phyloP scores from a whole-genome alignment of 1,140 invertebrate genomes.

The Daktulosphaira vitifoliae region DNA sequence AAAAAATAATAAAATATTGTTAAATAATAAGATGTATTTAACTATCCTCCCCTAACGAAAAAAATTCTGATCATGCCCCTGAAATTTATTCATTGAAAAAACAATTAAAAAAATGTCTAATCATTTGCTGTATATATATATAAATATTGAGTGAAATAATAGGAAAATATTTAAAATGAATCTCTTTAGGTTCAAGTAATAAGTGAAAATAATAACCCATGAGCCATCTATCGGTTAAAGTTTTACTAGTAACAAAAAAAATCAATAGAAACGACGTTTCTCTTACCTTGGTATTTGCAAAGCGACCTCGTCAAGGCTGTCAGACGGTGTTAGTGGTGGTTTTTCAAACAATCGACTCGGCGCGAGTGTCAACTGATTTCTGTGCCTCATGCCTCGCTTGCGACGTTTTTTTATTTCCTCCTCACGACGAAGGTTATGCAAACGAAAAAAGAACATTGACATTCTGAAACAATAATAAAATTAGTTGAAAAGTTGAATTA shows the following conservation, averaged over 20 bases:
- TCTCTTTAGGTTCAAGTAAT: background rate
- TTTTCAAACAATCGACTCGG: constrained; percentile 73
- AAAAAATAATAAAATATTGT: no score
- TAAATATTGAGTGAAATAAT: no score
- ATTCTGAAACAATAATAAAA: constrained; percentile 43
- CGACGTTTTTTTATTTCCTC: constrained; percentile 58
- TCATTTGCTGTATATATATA: no score
- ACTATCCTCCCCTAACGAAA: no score
- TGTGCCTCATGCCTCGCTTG: constrained; percentile 48
- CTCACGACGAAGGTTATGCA: constrained; percentile 76
- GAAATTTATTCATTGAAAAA: no score
- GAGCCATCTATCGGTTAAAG: background rate
- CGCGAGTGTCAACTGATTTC: constrained; percentile 51
- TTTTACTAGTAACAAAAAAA: no score
- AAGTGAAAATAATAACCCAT: background rate
- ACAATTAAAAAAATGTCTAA: no score
- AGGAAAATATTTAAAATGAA: no score
- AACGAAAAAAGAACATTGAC: constrained; percentile 91
- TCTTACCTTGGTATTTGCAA: constrained; percentile 82
- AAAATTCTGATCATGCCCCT: no score
- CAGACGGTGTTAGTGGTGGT: constrained; percentile 69
- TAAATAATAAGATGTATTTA: no score
- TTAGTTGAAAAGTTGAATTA: no score
- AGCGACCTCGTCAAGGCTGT: constrained; percentile 83
- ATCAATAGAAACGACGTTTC: no score